Evolutionary conservation across 35 echinoderm and acorn worm species (phyloP).

Genomic region (Ptychodera flava): DNA sequence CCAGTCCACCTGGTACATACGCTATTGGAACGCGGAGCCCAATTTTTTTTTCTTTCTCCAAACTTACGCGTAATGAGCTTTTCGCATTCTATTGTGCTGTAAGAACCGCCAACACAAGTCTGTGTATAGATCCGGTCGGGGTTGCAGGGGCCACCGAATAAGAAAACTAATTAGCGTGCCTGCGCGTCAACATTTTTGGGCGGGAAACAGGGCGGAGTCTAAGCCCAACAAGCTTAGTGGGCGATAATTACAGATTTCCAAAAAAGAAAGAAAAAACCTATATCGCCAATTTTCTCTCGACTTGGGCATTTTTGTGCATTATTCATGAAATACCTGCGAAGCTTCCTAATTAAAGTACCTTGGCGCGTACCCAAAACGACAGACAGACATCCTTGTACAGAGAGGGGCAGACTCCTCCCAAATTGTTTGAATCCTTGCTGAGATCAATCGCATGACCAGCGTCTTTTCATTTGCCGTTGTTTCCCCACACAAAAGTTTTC

Average conservation of each 20-base stretch:
- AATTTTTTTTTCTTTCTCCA: too few relatives aligned
- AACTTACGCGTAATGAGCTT: not conserved
- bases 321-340: not conserved
- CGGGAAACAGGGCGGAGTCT: not conserved
- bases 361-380: not conserved
- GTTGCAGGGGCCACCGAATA: not conserved
- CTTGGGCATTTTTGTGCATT: not conserved
- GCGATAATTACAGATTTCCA: not conserved
- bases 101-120: not conserved
- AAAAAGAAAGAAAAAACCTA: too few relatives aligned
- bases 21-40: not conserved
- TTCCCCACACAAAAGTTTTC: not conserved
- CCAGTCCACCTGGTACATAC: not conserved
- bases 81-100: not conserved
- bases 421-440: not conserved
- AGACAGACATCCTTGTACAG: not conserved
- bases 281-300: not conserved
- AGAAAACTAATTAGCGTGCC: not conserved
- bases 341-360: not conserved
- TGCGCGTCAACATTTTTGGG: not conserved
- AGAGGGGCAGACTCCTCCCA: not conserved
- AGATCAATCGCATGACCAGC: not conserved
- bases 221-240: not conserved
- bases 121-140: not conserved
- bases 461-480: not conserved